A percentile compares a stretch with the other conserved stretches of the same genome.
These are phyloP conservation scores for Corythornis vintsioides DNA, from an alignment of 2,113 vertebrate genomes.

Conservation along the genomic window DNA sequence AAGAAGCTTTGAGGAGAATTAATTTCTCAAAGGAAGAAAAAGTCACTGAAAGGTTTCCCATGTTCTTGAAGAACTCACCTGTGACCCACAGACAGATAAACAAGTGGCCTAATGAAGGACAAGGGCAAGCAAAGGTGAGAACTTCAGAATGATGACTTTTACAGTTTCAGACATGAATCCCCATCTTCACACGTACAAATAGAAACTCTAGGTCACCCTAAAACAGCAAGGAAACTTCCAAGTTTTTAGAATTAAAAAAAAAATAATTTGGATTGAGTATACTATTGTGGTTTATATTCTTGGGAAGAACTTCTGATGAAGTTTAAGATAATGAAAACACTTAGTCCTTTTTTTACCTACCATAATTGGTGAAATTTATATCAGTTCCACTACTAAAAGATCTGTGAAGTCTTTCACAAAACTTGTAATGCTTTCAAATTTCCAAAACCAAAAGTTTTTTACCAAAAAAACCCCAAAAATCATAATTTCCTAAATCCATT, in stretches of 20 bases:
- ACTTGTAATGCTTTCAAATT: not conserved
- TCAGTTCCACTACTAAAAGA: not conserved
- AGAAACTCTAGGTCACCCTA: not conserved
- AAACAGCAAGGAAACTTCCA: not conserved
- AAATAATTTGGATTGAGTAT: not conserved
- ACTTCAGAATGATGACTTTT: not conserved
- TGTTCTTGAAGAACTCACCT: not conserved
- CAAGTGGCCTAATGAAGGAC: not conserved
- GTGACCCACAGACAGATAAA: not conserved
- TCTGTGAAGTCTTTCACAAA: not conserved
- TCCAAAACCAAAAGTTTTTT: not conserved
- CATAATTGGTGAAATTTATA: not conserved
- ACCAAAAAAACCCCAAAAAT: not conserved
- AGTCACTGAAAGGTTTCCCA: not conserved
- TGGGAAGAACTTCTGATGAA: not conserved
- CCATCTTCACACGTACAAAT: not conserved
- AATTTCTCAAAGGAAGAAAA: constrained; percentile 29
- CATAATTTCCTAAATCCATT: not conserved
- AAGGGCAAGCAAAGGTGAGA: not conserved
- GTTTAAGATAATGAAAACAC: not conserved
- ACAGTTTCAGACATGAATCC: not conserved
- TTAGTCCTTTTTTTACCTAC: not conserved
- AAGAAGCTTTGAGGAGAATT: constrained; percentile 12
- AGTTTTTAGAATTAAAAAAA: not conserved
- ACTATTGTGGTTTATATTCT: rapidly evolving